These are phyloP conservation scores for Matsumurasca onukii DNA, from an alignment of 1,140 invertebrate species.

Conservation along the genomic window DNA sequence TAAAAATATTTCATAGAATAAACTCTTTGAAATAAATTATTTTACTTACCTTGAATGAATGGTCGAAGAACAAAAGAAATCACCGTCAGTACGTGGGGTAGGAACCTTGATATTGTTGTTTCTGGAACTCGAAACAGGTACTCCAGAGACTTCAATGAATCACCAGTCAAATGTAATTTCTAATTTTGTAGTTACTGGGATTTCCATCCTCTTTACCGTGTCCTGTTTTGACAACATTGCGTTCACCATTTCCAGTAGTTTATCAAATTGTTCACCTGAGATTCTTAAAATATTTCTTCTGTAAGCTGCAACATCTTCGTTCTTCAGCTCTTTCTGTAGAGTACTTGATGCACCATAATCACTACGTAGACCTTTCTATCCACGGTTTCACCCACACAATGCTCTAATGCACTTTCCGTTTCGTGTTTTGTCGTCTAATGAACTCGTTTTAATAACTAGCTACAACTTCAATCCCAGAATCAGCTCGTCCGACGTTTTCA, in stretches of 20 bases:
- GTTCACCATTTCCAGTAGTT: slow-evolving; percentile 32
- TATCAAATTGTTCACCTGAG: not conserved
- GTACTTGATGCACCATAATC: slow-evolving; percentile 32
- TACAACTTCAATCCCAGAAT: slow-evolving; percentile 25
- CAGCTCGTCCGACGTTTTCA: slow-evolving; percentile 25
- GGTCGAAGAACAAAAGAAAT: not conserved
- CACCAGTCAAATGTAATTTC: slow-evolving; percentile 33
- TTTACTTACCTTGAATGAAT: not conserved
- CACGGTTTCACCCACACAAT: slow-evolving; percentile 33
- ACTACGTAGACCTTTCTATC: slow-evolving; percentile 29
- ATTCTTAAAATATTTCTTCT: slow-evolving; percentile 5
- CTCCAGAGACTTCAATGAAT: slow-evolving; percentile 25
- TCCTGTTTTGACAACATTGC: slow-evolving; percentile 34
- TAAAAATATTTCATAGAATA: not conserved
- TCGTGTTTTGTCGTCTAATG: slow-evolving; percentile 24
- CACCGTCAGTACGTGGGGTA: not conserved
- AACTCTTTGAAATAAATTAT: not conserved
- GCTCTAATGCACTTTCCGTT: slow-evolving; percentile 32
- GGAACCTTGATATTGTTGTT: not conserved
- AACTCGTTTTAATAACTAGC: slow-evolving; percentile 26
- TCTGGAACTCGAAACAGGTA: slow-evolving; percentile 11
- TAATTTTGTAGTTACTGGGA: slow-evolving; percentile 33
- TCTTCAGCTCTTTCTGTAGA: too few relatives aligned
- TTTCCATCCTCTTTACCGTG: slow-evolving; percentile 32
- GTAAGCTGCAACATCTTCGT: slow-evolving; percentile 22